Evolutionary conservation across 1,140 invertebrate genomes (phyloP).

Genomic region (Pectinophora gossypiella): DNA sequence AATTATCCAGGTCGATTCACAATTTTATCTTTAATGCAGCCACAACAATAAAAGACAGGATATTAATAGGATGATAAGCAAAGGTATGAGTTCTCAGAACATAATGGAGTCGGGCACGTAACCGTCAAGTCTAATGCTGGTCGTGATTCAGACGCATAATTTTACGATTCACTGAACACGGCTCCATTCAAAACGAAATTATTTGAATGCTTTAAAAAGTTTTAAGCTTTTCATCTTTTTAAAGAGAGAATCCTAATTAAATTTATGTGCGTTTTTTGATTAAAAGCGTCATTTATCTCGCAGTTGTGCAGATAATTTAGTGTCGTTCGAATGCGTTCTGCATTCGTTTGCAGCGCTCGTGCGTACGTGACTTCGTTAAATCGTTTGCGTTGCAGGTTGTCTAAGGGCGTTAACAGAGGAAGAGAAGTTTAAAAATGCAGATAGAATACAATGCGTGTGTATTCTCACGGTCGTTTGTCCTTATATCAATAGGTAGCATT

Average conservation of each 20-base stretch:
- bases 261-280: slow-evolving; percentile 7
- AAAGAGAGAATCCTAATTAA: neutral
- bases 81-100: slow-evolving; percentile 18
- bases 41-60: slow-evolving; percentile 17
- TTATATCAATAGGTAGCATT: slow-evolving; percentile 44
- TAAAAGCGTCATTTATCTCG: slow-evolving; percentile 5
- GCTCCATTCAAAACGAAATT: slow-evolving; percentile 14
- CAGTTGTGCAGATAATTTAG: slow-evolving; percentile 15
- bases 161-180: slow-evolving; percentile 32
- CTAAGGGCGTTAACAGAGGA: neutral
- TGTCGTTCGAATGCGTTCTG: slow-evolving; percentile 19
- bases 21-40: neutral
- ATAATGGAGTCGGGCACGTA: slow-evolving; percentile 25
- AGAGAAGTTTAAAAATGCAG: slow-evolving; percentile 4
- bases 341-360: slow-evolving; percentile 4
- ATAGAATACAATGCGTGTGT: slow-evolving; percentile 33
- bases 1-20: neutral
- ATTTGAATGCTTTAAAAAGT: slow-evolving; percentile 3
- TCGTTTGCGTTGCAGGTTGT: neutral
- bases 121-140: slow-evolving; percentile 17
- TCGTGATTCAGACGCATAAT: slow-evolving; percentile 33
- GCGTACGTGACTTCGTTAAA: slow-evolving; percentile 19
- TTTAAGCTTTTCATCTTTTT: neutral
- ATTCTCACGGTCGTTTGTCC: slow-evolving; percentile 51
- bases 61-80: slow-evolving; percentile 12